These are phyloP conservation scores for Desmodus rotundus DNA, from an alignment of 2,113 vertebrate species.

Conservation along the genomic window DNA sequence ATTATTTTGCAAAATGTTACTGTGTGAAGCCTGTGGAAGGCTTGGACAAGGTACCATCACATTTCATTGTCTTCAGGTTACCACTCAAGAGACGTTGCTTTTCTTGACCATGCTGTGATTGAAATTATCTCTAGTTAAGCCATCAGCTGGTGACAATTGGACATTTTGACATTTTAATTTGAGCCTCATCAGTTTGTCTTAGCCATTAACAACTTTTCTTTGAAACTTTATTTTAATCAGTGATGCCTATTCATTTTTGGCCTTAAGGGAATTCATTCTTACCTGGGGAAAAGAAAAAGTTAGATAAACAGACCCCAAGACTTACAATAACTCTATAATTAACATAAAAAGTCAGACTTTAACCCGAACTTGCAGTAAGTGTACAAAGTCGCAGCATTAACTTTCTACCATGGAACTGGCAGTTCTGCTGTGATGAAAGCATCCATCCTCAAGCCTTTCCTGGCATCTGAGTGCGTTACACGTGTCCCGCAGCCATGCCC, in stretches of 20 bases:
- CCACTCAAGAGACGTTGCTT: background rate
- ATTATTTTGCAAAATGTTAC: background rate
- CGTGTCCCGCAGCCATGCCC: background rate
- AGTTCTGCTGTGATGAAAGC: background rate
- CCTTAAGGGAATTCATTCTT: background rate
- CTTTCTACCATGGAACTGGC: background rate
- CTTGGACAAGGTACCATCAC: background rate
- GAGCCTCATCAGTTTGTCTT: background rate
- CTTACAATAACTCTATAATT: background rate
- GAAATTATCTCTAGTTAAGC: background rate
- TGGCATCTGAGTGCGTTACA: background rate
- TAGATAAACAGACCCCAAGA: background rate
- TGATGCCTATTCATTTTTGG: background rate
- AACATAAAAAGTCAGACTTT: background rate
- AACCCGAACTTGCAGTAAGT: background rate
- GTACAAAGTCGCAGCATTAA: background rate
- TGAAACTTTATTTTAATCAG: background rate
- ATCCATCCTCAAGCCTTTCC: background rate
- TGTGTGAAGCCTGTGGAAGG: background rate
- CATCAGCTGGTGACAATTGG: background rate
- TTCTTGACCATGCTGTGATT: background rate
- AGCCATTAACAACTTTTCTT: background rate
- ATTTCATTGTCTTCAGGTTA: background rate
- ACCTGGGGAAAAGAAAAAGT: background rate
- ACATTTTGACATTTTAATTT: background rate